A percentile compares a stretch with the other conserved stretches of the same genome.
phyloP scores from a whole-genome alignment of 1,140 invertebrate genomes.

The Tetramorium alpestre region DNA sequence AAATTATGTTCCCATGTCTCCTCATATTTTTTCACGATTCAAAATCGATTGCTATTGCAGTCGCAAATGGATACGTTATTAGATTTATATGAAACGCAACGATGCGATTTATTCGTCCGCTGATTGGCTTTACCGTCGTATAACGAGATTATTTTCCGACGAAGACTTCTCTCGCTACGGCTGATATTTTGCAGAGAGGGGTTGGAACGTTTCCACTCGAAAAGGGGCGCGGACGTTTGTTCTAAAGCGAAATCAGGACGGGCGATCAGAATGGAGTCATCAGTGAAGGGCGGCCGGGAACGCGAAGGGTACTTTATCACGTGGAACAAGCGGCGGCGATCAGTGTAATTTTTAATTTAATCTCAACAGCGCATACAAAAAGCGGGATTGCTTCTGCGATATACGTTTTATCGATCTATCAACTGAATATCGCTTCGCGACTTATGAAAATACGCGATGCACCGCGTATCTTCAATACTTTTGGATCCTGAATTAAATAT shows the following conservation, averaged over 20 bases:
- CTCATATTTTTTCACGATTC: not conserved
- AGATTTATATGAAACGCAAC: constrained; percentile 29
- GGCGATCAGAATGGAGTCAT: constrained; percentile 44
- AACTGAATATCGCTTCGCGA: constrained; percentile 1
- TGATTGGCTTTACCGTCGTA: constrained; percentile 33
- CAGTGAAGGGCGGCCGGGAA: constrained; percentile 19
- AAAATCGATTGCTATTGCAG: not conserved
- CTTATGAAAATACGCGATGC: not conserved
- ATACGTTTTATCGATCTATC: not conserved
- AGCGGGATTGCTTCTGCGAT: constrained; percentile 7
- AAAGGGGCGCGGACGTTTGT: constrained; percentile 45
- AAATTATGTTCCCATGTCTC: not conserved
- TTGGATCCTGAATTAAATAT: not conserved
- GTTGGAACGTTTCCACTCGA: constrained; percentile 6
- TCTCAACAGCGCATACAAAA: constrained; percentile 8
- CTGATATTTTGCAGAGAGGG: constrained; percentile 36
- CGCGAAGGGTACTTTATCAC: constrained; percentile 40
- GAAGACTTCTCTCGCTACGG: constrained; percentile 21
- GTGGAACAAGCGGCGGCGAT: constrained; percentile 32
- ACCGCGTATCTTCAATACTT: not conserved
- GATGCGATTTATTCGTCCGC: constrained; percentile 31
- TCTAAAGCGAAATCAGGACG: constrained; percentile 41
- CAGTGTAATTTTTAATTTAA: constrained; percentile 53
- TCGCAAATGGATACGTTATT: constrained; percentile 21
- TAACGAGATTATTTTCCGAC: constrained; percentile 49